These are phyloP conservation scores for Eueremaeus valkanovi DNA, from an alignment of 2,888 invertebrate genomes.

Conservation along the genomic window DNA sequence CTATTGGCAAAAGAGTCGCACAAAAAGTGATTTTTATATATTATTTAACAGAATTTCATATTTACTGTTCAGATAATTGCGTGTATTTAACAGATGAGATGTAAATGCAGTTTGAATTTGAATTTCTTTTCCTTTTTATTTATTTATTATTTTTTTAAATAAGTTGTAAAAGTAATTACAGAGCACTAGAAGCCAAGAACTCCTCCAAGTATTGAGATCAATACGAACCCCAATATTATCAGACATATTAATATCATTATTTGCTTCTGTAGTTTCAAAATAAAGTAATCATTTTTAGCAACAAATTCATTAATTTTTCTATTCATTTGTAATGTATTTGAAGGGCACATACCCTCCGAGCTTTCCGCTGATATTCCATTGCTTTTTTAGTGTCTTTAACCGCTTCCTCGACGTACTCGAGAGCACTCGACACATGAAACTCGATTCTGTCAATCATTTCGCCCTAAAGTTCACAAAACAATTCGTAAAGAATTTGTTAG, in stretches of 20 bases:
- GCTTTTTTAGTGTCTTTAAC: slow-evolving; percentile 59
- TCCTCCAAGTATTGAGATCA: slow-evolving; percentile 55
- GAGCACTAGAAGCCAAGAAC: slow-evolving; percentile 41
- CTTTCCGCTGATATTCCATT: slow-evolving; percentile 59
- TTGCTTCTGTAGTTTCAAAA: slow-evolving; percentile 71
- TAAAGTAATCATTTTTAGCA: neutral
- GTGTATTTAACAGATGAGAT: slow-evolving; percentile 24
- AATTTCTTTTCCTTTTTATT: neutral
- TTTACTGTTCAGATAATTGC: neutral
- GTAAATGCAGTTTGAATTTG: neutral
- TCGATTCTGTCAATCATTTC: slow-evolving; percentile 61
- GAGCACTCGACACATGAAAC: slow-evolving; percentile 59
- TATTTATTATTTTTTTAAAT: neutral
- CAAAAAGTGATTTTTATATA: neutral
- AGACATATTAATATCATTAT: slow-evolving; percentile 87
- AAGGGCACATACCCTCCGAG: slow-evolving; percentile 49
- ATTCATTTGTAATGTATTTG: neutral
- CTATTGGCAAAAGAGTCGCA: slow-evolving; percentile 16
- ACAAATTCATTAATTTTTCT: neutral
- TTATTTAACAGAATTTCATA: neutral
- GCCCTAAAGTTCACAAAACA: slow-evolving; percentile 64
- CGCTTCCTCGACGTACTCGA: slow-evolving; percentile 59
- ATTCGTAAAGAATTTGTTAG: too few species aligned
- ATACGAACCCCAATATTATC: slow-evolving; percentile 70
- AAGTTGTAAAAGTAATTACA: too few species aligned